phyloP scores from a whole-genome alignment of 2,888 invertebrate species.

The Molorchus minor region DNA sequence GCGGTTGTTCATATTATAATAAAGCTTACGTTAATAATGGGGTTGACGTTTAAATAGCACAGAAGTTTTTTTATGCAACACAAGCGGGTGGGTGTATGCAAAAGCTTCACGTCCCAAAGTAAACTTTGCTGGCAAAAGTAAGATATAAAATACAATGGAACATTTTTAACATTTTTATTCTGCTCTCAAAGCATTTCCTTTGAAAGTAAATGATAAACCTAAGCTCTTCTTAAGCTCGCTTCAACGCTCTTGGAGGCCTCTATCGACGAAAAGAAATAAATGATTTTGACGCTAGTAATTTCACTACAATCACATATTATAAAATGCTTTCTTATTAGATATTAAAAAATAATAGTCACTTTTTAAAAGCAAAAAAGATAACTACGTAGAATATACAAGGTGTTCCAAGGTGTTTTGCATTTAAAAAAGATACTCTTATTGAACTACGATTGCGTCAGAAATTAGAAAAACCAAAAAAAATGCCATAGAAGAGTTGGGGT shows the following conservation, averaged over 20 bases:
- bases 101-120: slow-evolving; percentile 1
- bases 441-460: no score
- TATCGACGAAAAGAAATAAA: no score
- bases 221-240: background rate
- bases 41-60: background rate
- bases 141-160: slow-evolving; percentile 11
- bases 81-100: background rate
- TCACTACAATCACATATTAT: no score
- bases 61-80: background rate
- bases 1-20: background rate
- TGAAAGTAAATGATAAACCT: slow-evolving; percentile 6
- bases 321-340: no score
- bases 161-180: slow-evolving; percentile 14
- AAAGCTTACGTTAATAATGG: background rate
- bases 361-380: no score
- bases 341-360: no score
- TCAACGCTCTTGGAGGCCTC: background rate
- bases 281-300: no score
- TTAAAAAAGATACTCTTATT: no score
- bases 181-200: background rate
- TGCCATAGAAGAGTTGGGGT: no score
- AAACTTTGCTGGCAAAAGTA: slow-evolving; percentile 13
- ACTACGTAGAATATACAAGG: no score
- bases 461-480: no score
- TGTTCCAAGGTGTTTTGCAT: no score